Evolutionary conservation across 2,888 invertebrate species (phyloP), one percentile per base, ranked within the genome.

Genomic region (Aethes cnicana): DNA sequence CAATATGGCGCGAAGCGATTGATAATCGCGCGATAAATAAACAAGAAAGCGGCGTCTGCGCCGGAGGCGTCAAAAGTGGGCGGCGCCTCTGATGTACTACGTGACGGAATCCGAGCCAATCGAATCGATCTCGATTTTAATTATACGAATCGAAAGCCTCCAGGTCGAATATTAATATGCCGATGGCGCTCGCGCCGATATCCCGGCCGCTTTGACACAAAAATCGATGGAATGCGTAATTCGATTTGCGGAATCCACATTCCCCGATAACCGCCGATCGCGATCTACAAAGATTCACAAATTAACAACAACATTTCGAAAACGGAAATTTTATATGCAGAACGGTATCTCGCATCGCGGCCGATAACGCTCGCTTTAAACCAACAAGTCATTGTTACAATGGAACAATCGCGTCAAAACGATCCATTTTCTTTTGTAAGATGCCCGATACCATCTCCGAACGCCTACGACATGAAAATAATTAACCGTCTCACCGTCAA

Each of bases 11-110:
- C 75, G 62, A 72, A 75, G 67, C 44, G 44, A 52, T 52, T 44
- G 44, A 52, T 55, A 61, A 62, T 62, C 60, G 55, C 60, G 54
- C 65, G 68, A 73, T 78, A 81, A 80, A 81, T 81, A 81, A 80
- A 80, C 80, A 80, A 64, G 41, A 57, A 46, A 74, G 78, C 74
- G 84, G 84, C 86, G 84, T 84, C 80, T 74, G 64, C 72, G 84
- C 86, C 84, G 82, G 79, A 85, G 87, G 87, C 87, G 87, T 86
- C 82, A 84, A 86, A 86, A 86, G 85, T 81, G 79, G 87, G 87
- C 85, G 87, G 81, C 68, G 73, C 81, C 74, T 76, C 73, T 80
- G 84, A 85, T 83, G 81, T 78, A 78, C 77, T 80, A 84, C 85
- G 85, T 85, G 84, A 85, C 83, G 84, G 84, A 82, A 84, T 84